Base-by-base conservation (phyloP, 2,113 vertebrate species). In the Turdus rufiventris region DNA sequence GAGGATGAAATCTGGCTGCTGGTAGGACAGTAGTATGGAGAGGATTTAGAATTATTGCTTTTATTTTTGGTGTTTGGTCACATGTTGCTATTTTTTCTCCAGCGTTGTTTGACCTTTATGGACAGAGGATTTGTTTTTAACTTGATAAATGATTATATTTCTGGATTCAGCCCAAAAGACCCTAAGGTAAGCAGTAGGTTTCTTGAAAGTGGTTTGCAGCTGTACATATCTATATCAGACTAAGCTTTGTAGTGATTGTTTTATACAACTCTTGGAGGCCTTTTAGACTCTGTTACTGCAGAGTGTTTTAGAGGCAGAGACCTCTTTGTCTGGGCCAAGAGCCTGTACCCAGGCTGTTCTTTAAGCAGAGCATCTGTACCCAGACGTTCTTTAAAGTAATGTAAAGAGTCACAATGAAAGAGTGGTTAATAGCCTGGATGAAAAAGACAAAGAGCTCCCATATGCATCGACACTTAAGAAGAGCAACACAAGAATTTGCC, bases 41-140 rank as follows among this genome's bases (percentile, higher is more conserved):
- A 18, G 15, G 12, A 56, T 83, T 79, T 77, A 74, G 74, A 24
- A 34, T 26, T 25, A 36, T 50, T 80, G 40, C 34, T 81, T 89
- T 87, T 36, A 14, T 36, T 81, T 82, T 74, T 66, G 54, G 47
- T 56, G 17, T 23, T 83, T 57, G 21, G 21, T 81, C 56, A 93
- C 23, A 8, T 60, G 6, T 57, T 72, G 31, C 68, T 84, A 2
- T 94, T 88, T 50, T 91, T 96, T 91, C 85, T 86, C 47, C 97
- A 99, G 99, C 98, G 99, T 76, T 99, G 99, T 82, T 97, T 99
- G 94, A 99, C 99, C 5, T 97, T 99, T 94, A 99, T 99, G 99
- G 99, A 99, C 97, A 98, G 99, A 97, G 99, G 99, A 77, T 99
- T 99, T 92, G 98, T 98, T 87, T 99, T 99, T 88, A 98, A 98